phyloP scores from a whole-genome alignment of 2,797 vertebrate genomes.

The Chelmon rostratus region DNA sequence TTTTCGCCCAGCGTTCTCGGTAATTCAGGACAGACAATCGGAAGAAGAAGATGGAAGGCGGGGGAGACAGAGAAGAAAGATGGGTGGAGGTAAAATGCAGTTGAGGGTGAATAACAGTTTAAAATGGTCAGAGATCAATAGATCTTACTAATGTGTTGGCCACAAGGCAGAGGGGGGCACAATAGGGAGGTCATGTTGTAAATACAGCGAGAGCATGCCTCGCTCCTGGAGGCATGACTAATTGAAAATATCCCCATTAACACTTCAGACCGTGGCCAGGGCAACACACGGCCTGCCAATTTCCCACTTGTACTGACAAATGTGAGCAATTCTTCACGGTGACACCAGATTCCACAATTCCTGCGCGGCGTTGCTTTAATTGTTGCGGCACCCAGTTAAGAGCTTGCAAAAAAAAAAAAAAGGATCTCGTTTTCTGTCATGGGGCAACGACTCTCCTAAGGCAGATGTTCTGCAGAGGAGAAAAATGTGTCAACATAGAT shows the following conservation, averaged over 20 bases:
- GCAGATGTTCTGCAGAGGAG: constrained; percentile 24
- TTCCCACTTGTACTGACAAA: constrained; percentile 70
- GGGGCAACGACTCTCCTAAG: constrained; percentile 13
- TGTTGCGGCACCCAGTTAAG: constrained; percentile 9
- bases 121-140: constrained; percentile 73
- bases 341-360: constrained; percentile 48
- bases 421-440: neutral
- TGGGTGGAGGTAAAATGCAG: constrained; percentile 30
- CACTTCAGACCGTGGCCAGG: constrained; percentile 52
- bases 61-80: constrained; percentile 28
- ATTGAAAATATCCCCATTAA: constrained; percentile 84
- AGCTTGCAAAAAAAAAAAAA: constrained; percentile 26
- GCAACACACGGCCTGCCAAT: constrained; percentile 46
- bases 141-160: constrained; percentile 70
- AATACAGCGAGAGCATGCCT: constrained; percentile 66
- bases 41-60: neutral
- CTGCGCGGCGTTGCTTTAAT: constrained; percentile 46
- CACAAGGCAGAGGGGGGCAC: constrained; percentile 51
- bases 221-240: constrained; percentile 77
- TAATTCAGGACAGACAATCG: constrained; percentile 59
- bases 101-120: constrained; percentile 16
- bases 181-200: constrained; percentile 52
- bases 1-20: constrained; percentile 67
- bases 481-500: constrained; percentile 1
- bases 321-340: constrained; percentile 67